Percentiles rank a stretch among this genome's conserved stretches.
Conservation (phyloP, 1,140 invertebrate genomes). For the Zaprionus lachaisei region DNA sequence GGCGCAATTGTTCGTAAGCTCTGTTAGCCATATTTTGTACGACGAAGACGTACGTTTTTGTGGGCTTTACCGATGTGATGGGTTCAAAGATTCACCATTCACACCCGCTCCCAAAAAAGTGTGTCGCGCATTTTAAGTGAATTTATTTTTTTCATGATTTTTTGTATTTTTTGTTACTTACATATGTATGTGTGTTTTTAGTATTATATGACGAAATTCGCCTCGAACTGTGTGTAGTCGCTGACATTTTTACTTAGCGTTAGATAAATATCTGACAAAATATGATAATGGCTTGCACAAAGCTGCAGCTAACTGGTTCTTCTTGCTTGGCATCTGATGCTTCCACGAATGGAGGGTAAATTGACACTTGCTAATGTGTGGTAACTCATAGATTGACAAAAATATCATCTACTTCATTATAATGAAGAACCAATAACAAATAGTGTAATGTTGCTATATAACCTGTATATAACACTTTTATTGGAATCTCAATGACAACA, state of each 20-base stretch:
- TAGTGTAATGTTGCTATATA: neutral
- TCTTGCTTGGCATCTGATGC: neutral
- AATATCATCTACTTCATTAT: constrained; percentile 12
- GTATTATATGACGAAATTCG: constrained; percentile 7
- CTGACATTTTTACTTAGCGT: constrained; percentile 61
- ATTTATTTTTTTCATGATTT: constrained; percentile 48
- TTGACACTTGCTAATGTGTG: neutral
- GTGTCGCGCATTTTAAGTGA: constrained; percentile 76
- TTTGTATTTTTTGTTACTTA: constrained; percentile 20
- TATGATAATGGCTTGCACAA: constrained; percentile 52
- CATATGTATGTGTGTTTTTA: constrained; percentile 29
- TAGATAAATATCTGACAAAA: constrained; percentile 59
- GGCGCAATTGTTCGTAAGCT: constrained; percentile 39
- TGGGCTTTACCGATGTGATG: constrained; percentile 10
- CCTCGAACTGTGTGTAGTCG: constrained; percentile 50
- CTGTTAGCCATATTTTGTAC: constrained; percentile 32
- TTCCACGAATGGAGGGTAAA: neutral
- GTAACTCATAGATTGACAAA: neutral
- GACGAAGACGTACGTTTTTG: constrained; percentile 20
- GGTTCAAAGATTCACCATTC: constrained; percentile 64
- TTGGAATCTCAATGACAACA: too few relatives aligned
- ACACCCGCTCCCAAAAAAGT: constrained; percentile 60
- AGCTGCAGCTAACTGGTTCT: constrained; percentile 27
- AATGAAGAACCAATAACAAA: constrained; percentile 5
- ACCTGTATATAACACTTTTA: too few relatives aligned